Conservation (phyloP, 1,140 invertebrate genomes). For the Plectus sambesii region DNA sequence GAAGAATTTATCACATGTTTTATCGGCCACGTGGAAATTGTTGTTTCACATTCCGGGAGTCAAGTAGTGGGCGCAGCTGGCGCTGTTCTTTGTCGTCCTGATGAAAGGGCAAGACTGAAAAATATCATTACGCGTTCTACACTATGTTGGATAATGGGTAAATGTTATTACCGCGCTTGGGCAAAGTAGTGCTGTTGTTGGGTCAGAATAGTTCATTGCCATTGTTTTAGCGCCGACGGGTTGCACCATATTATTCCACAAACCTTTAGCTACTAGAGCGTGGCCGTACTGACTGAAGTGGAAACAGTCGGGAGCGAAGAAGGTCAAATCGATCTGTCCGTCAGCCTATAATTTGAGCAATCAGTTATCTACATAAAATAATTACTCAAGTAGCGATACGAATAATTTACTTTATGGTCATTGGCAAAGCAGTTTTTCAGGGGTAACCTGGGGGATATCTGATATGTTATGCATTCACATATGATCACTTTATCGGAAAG, state of each 20-base stretch:
- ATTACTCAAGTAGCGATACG: too few species aligned
- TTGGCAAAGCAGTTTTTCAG: conserved; percentile 18
- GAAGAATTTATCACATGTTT: too few species aligned
- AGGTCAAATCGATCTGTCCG: conserved; percentile 53
- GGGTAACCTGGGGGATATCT: too few species aligned
- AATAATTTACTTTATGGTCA: too few species aligned
- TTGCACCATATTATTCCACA: conserved; percentile 65
- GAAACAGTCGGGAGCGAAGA: conserved; percentile 60
- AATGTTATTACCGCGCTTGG: conserved; percentile 15
- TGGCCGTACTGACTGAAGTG: conserved; percentile 59
- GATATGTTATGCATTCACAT: too few species aligned
- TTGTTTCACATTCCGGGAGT: too few species aligned
- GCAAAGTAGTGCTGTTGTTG: conserved; percentile 19
- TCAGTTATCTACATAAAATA: neutral
- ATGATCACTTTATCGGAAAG: too few species aligned
- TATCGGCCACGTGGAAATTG: too few species aligned
- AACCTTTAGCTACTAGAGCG: conserved; percentile 56
- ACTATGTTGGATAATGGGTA: neutral
- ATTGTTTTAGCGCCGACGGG: conserved; percentile 59
- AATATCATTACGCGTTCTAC: conserved; percentile 4
- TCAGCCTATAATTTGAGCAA: conserved; percentile 18
- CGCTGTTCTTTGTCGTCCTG: conserved; percentile 23
- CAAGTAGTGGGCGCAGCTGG: conserved; percentile 16
- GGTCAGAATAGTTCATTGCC: conserved; percentile 31
- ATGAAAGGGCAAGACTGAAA: conserved; percentile 28